A percentile compares a stretch with the other conserved stretches of the same genome.
Conservation (phyloP, 2,888 invertebrate genomes). For the Prosapia bicincta region DNA sequence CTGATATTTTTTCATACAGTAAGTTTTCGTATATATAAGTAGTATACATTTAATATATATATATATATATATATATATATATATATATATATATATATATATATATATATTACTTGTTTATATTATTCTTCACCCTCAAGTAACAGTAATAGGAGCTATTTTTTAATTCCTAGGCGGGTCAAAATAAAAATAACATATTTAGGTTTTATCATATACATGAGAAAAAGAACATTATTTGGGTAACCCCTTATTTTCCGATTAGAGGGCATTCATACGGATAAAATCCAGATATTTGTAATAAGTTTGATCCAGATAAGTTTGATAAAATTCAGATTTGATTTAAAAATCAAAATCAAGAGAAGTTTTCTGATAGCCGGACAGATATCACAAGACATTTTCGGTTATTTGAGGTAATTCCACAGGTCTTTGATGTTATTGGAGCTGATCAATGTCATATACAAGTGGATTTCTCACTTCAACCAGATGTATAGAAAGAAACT, state of each 20-base stretch:
- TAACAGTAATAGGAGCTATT: too few relatives aligned
- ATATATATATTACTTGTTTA: too few relatives aligned
- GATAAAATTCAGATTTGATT: background rate
- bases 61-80: too few relatives aligned
- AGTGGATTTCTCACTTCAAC: background rate
- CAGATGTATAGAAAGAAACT: background rate
- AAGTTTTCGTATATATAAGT: too few relatives aligned
- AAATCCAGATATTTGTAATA: too few relatives aligned
- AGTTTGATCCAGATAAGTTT: too few relatives aligned
- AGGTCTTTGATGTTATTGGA: background rate
- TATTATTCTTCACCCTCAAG: too few relatives aligned
- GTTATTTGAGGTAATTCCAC: background rate
- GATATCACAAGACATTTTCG: background rate
- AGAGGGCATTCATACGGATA: conserved; percentile 46
- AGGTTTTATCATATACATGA: conserved; percentile 28
- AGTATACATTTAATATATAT: too few relatives aligned
- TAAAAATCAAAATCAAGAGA: background rate
- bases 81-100: too few relatives aligned
- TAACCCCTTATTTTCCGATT: conserved; percentile 13
- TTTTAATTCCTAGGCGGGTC: too few relatives aligned
- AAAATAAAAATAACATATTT: conserved; percentile 34
- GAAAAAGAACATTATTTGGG: conserved; percentile 2
- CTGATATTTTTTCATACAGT: too few relatives aligned
- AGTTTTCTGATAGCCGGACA: background rate
- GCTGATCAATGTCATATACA: background rate